These are phyloP conservation scores for Papilio gigon DNA, from an alignment of 2,888 invertebrate genomes.

Conservation along the genomic window DNA sequence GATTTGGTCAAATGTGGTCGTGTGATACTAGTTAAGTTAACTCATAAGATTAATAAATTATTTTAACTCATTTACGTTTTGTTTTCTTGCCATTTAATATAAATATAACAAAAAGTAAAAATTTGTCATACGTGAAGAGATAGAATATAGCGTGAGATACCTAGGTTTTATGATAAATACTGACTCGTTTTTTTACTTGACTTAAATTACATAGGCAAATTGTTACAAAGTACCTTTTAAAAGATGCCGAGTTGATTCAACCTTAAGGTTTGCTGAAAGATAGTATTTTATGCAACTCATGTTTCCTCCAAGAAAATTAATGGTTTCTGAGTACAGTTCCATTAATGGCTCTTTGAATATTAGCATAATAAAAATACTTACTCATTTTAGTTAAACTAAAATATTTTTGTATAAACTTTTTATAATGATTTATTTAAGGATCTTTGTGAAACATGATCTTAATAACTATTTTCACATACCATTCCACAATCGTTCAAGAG, in stretches of 20 bases:
- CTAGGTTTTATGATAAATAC: not conserved
- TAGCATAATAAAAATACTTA: slow-evolving; percentile 24
- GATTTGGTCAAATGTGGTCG: slow-evolving; percentile 74
- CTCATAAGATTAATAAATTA: slow-evolving; percentile 33
- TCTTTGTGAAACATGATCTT: not conserved
- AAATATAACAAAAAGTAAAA: no score
- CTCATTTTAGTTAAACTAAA: slow-evolving; percentile 6
- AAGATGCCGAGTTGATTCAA: slow-evolving; percentile 57
- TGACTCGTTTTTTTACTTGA: not conserved
- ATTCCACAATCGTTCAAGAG: no score
- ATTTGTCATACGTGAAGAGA: not conserved
- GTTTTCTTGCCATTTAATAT: slow-evolving; percentile 5
- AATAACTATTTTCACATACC: not conserved
- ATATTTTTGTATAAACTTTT: not conserved
- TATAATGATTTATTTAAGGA: no score
- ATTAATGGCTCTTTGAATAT: slow-evolving; percentile 52
- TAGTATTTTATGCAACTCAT: slow-evolving; percentile 64
- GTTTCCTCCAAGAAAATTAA: slow-evolving; percentile 68
- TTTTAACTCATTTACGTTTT: slow-evolving; percentile 23
- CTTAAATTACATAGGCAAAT: not conserved
- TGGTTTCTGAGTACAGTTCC: slow-evolving; percentile 63
- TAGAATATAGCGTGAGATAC: not conserved
- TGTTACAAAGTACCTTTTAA: slow-evolving; percentile 20
- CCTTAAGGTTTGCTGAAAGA: slow-evolving; percentile 54
- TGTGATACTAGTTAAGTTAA: slow-evolving; percentile 41